These are phyloP conservation scores for Drosophila mimica DNA, from an alignment of 2,888 invertebrate genomes.

Conservation along the genomic window DNA sequence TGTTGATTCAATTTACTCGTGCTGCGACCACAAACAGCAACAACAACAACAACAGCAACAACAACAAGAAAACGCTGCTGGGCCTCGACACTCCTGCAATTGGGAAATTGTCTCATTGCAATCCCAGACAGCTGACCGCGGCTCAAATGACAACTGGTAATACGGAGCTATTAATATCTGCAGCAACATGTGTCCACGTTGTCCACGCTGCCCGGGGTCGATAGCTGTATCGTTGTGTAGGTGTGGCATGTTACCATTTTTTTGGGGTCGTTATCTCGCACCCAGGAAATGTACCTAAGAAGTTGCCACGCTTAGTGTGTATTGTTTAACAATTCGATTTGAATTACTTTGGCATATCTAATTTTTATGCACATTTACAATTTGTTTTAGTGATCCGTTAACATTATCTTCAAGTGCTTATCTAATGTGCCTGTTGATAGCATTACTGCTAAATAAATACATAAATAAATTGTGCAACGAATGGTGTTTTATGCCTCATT, in stretches of 20 bases:
- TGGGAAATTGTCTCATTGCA: conserved; percentile 78
- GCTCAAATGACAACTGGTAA: conserved; percentile 79
- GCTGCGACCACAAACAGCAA: background rate
- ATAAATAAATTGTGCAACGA: background rate
- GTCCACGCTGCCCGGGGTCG: conserved; percentile 35
- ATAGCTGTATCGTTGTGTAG: conserved; percentile 23
- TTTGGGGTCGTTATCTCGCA: conserved; percentile 6
- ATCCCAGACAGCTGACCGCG: conserved; percentile 63
- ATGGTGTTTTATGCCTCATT: background rate
- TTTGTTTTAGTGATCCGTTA: conserved; percentile 22
- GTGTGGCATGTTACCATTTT: conserved; percentile 35
- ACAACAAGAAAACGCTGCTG: conserved; percentile 47
- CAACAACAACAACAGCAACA: background rate
- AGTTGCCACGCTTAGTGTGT: conserved; percentile 11
- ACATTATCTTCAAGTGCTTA: conserved; percentile 2
- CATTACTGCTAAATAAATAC: background rate
- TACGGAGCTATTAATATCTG: conserved; percentile 73
- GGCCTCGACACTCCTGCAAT: conserved; percentile 56
- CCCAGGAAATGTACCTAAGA: conserved; percentile 37
- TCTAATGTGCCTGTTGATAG: background rate
- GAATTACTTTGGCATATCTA: conserved; percentile 7
- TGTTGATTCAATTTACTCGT: conserved; percentile 71
- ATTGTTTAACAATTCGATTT: conserved; percentile 12
- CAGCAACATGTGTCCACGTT: conserved; percentile 45
- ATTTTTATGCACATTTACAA: conserved; percentile 9